phyloP scores from a whole-genome alignment of 2,888 invertebrate genomes.

The Perithous albicinctus region DNA sequence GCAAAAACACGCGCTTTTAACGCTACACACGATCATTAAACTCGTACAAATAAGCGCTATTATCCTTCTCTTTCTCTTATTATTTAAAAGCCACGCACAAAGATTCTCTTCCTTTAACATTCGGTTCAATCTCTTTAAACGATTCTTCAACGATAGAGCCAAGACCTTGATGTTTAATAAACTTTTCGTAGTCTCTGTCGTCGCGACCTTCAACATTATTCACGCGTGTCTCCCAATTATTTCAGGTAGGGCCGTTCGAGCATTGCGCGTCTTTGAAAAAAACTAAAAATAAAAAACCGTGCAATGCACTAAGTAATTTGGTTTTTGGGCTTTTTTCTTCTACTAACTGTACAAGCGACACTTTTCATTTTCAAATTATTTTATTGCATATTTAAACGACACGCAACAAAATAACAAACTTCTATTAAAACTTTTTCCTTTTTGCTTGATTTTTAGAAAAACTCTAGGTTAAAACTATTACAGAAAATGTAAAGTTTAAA shows the following conservation, averaged over 20 bases:
- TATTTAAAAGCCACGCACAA: neutral
- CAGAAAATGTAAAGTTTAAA: no score
- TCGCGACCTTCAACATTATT: constrained; percentile 76
- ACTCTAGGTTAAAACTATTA: no score
- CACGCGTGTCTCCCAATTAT: constrained; percentile 77
- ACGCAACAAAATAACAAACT: no score
- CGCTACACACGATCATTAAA: constrained; percentile 69
- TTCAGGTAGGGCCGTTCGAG: constrained; percentile 73
- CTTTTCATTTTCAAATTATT: no score
- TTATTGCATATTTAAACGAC: no score
- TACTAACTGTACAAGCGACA: no score
- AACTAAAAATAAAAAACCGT: no score
- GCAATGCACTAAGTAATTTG: no score
- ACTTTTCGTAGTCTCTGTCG: constrained; percentile 41
- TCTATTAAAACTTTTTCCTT: no score
- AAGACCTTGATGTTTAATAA: constrained; percentile 41
- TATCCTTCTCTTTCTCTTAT: neutral
- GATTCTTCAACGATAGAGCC: neutral
- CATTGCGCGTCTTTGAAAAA: no score
- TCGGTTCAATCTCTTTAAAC: neutral
- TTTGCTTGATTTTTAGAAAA: no score
- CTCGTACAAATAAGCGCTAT: constrained; percentile 39
- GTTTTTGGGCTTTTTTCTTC: no score
- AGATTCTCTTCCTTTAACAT: constrained; percentile 25
- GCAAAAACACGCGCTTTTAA: constrained; percentile 11